Percentiles rank a stretch among this genome's conserved stretches.
These are phyloP conservation scores for Piscicola geometra DNA, from an alignment of 2,888 invertebrate species.

Conservation along the genomic window DNA sequence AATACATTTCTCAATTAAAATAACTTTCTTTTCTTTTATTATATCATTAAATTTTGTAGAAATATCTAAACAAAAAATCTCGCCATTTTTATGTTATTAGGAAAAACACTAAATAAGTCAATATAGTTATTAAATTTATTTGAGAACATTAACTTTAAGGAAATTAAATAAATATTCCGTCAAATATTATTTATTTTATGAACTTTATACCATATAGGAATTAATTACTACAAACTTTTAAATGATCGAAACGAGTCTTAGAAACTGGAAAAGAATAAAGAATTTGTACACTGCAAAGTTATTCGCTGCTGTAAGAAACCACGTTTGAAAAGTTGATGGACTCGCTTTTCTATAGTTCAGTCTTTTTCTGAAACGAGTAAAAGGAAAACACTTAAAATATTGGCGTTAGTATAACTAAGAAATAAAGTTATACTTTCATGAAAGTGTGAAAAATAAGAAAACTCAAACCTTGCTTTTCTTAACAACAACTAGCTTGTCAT, in stretches of 20 bases:
- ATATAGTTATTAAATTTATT: not conserved
- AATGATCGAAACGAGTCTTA: not conserved
- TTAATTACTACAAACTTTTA: not conserved
- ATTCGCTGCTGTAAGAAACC: not conserved
- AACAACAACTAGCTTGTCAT: conserved; percentile 22
- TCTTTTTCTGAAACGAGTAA: conserved; percentile 23
- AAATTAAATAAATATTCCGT: not conserved
- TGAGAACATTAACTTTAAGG: not conserved
- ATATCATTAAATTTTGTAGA: not conserved
- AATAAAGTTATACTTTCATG: too few relatives aligned
- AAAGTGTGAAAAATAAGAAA: not conserved
- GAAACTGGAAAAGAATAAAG: not conserved
- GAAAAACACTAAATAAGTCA: conserved; percentile 13
- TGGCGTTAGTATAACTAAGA: too few relatives aligned
- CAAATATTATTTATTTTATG: not conserved
- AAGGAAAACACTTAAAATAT: too few relatives aligned
- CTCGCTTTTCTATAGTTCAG: conserved; percentile 13
- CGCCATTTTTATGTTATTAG: conserved; percentile 27
- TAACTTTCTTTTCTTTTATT: too few relatives aligned
- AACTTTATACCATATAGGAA: not conserved
- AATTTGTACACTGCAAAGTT: not conserved
- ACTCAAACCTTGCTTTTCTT: conserved; percentile 2
- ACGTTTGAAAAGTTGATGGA: not conserved
- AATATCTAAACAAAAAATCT: conserved; percentile 1
- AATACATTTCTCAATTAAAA: too few relatives aligned